Conservation (phyloP, 2,888 invertebrate species). For the Emmelina monodactyla region DNA sequence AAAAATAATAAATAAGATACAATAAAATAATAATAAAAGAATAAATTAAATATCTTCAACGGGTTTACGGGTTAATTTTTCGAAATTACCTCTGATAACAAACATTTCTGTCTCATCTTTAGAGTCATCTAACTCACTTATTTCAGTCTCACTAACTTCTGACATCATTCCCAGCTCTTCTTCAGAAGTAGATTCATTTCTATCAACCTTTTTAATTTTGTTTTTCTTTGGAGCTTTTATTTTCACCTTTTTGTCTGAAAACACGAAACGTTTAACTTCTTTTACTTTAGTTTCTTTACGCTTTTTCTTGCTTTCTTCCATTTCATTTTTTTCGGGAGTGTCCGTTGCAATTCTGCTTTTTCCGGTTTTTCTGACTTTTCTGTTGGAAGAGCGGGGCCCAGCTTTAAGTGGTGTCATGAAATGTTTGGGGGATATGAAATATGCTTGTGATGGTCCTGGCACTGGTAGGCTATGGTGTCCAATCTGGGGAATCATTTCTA, state of each 20-base stretch:
- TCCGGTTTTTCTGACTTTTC: not conserved
- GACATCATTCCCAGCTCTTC: slow-evolving; percentile 1
- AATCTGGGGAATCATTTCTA: not conserved
- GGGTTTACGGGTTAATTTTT: slow-evolving; percentile 2
- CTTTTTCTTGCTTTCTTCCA: not conserved
- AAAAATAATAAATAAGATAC: no score
- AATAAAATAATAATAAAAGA: no score
- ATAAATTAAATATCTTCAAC: slow-evolving; percentile 1
- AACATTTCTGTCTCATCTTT: slow-evolving; percentile 1
- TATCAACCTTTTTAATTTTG: not conserved
- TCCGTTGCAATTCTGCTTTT: slow-evolving; percentile 4
- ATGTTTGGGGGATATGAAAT: slow-evolving; percentile 3
- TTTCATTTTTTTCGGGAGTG: slow-evolving; percentile 6
- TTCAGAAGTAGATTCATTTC: slow-evolving; percentile 3
- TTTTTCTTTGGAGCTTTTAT: not conserved
- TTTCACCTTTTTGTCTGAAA: not conserved
- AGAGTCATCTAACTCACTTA: not conserved
- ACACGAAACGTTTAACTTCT: slow-evolving; percentile 5
- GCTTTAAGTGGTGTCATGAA: slow-evolving; percentile 3
- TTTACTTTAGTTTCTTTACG: slow-evolving; percentile 4
- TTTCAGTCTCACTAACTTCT: slow-evolving; percentile 2
- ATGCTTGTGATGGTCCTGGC: not conserved
- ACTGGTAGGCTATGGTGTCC: not conserved
- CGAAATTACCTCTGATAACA: slow-evolving; percentile 5
- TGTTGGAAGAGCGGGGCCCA: not conserved